Conservation (phyloP, 2,113 vertebrate species). For the Boulengeromyrus knoepffleri region DNA sequence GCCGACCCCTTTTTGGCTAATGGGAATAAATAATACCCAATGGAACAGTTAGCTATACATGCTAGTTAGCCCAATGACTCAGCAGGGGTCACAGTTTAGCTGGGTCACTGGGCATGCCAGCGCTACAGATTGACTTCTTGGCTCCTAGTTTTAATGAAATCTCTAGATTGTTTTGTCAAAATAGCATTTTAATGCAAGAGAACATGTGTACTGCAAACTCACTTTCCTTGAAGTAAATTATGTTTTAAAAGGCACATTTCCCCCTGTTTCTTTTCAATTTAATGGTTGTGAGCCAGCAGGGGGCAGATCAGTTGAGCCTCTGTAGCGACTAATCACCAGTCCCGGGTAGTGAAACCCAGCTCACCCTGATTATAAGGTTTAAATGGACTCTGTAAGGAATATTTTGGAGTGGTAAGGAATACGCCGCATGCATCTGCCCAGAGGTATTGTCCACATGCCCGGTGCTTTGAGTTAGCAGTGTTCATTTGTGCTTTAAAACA, state of each 20-base stretch:
- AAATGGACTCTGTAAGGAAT: neutral
- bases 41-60: neutral
- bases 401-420: neutral
- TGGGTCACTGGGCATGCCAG: neutral
- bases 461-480: neutral
- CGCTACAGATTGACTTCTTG: neutral
- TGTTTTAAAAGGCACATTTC: neutral
- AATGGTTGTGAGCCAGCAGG: neutral
- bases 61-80: neutral
- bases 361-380: neutral
- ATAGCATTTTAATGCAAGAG: neutral
- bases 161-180: neutral
- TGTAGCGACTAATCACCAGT: neutral
- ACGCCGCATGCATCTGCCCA: neutral
- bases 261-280: neutral
- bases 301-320: neutral
- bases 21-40: neutral
- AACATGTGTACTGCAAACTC: neutral
- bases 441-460: neutral
- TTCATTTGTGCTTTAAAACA: neutral
- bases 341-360: neutral
- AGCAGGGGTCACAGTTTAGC: neutral
- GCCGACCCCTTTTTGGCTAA: neutral
- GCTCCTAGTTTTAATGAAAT: neutral
- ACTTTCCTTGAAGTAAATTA: neutral